Evolutionary conservation across 2,797 vertebrate genomes (phyloP).

Genomic region (Rhinophrynus dorsalis): DNA sequence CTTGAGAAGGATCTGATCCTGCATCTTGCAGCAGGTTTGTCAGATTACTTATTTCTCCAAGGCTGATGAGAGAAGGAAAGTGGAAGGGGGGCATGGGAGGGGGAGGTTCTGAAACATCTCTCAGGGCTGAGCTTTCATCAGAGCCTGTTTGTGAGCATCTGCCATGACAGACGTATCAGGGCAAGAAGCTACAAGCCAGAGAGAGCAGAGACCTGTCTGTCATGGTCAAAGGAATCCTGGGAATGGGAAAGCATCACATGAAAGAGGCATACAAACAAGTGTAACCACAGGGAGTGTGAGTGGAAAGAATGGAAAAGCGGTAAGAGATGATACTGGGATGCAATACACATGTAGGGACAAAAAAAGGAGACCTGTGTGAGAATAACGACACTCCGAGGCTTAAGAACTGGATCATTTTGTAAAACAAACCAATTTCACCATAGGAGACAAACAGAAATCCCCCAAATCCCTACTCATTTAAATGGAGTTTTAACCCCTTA

Average conservation of each 20-base stretch:
- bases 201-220: constrained; percentile 29
- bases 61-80: constrained; percentile 20
- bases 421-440: no score
- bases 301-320: no score
- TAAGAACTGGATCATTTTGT: no score
- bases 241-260: constrained; percentile 18
- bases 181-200: constrained; percentile 35
- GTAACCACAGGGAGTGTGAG: background rate
- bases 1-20: constrained; percentile 27
- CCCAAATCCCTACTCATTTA: no score
- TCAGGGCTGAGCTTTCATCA: constrained; percentile 36
- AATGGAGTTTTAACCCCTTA: no score
- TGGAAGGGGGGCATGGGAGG: background rate
- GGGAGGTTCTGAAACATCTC: constrained; percentile 15
- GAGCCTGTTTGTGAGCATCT: constrained; percentile 37
- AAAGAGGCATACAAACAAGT: constrained; percentile 4
- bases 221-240: constrained; percentile 10
- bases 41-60: constrained; percentile 34
- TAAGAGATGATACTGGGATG: no score
- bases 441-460: no score
- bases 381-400: no score
- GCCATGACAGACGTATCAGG: constrained; percentile 33
- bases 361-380: no score
- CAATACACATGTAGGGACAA: no score
- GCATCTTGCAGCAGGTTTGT: constrained; percentile 39